phyloP scores from a whole-genome alignment of 2,797 vertebrate genomes.

The Pseudochirops cupreus region DNA sequence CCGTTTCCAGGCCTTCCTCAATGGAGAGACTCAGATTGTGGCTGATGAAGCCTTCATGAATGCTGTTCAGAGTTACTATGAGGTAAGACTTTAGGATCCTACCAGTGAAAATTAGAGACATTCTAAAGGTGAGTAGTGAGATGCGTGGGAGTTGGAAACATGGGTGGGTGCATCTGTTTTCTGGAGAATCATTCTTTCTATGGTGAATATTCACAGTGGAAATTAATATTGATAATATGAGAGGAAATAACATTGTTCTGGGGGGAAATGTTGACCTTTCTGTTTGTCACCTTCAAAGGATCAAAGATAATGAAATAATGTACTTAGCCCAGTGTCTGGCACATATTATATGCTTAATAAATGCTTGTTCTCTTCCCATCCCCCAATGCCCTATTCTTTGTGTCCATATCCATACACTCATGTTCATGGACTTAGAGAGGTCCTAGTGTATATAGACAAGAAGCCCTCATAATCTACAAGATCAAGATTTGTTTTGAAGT shows the following conservation, averaged over 20 bases:
- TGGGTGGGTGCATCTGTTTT: background rate
- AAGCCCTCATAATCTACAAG: background rate
- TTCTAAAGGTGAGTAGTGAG: background rate
- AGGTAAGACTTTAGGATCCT: conserved; percentile 86
- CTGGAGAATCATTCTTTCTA: background rate
- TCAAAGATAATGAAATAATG: background rate
- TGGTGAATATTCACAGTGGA: background rate
- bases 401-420: background rate
- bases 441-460: background rate
- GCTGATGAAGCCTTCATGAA: conserved; percentile 99
- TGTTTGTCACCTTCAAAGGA: background rate
- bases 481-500: background rate
- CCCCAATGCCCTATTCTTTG: background rate
- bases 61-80: conserved; percentile 98
- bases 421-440: background rate
- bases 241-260: background rate
- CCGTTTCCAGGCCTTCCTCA: conserved; percentile 96
- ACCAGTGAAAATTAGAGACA: no score
- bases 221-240: background rate
- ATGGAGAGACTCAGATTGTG: conserved; percentile 97
- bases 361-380: background rate
- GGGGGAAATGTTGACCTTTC: background rate
- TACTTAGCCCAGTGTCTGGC: background rate
- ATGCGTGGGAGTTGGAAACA: background rate
- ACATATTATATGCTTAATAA: background rate